Evolutionary conservation across 2,888 invertebrate species (phyloP).

Genomic region (Eremobia ochroleuca): DNA sequence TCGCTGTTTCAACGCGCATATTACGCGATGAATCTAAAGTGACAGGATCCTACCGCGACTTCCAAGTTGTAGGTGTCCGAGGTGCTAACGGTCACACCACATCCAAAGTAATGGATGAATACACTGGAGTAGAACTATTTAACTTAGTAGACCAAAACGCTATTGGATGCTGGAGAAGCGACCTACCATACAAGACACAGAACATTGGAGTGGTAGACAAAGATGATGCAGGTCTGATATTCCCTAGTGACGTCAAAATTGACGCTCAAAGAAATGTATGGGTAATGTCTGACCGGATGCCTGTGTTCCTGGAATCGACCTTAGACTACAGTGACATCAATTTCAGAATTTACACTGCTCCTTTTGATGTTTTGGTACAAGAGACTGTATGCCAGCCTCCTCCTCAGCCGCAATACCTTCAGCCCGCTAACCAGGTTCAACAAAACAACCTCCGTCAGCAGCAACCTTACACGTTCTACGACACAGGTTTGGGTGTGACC

Average conservation of each 20-base stretch:
- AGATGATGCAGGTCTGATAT: slow-evolving; percentile 94
- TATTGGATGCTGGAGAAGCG: slow-evolving; percentile 95
- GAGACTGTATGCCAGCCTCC: slow-evolving; percentile 94
- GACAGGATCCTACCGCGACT: slow-evolving; percentile 93
- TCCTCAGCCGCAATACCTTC: slow-evolving; percentile 44
- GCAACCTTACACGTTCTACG: slow-evolving; percentile 53
- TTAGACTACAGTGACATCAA: slow-evolving; percentile 95
- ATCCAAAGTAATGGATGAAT: slow-evolving; percentile 94
- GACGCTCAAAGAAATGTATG: slow-evolving; percentile 93
- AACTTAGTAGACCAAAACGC: slow-evolving; percentile 95
- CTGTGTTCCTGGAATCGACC: slow-evolving; percentile 93
- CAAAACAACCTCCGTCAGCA: slow-evolving; percentile 52
- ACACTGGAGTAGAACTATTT: slow-evolving; percentile 93
- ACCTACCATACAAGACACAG: slow-evolving; percentile 92
- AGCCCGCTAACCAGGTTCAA: slow-evolving; percentile 21
- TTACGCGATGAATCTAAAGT: slow-evolving; percentile 93
- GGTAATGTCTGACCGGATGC: slow-evolving; percentile 96
- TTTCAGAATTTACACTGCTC: slow-evolving; percentile 94
- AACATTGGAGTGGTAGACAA: slow-evolving; percentile 94
- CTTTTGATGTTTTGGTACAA: slow-evolving; percentile 92
- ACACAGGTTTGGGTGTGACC: slow-evolving; percentile 61
- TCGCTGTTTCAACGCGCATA: slow-evolving; percentile 94
- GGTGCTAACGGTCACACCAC: slow-evolving; percentile 94
- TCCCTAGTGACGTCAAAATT: slow-evolving; percentile 95
- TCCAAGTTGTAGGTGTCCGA: slow-evolving; percentile 92